These are phyloP conservation scores for Adelosebastes latens DNA, from an alignment of 2,797 vertebrate species.

Conservation along the genomic window DNA sequence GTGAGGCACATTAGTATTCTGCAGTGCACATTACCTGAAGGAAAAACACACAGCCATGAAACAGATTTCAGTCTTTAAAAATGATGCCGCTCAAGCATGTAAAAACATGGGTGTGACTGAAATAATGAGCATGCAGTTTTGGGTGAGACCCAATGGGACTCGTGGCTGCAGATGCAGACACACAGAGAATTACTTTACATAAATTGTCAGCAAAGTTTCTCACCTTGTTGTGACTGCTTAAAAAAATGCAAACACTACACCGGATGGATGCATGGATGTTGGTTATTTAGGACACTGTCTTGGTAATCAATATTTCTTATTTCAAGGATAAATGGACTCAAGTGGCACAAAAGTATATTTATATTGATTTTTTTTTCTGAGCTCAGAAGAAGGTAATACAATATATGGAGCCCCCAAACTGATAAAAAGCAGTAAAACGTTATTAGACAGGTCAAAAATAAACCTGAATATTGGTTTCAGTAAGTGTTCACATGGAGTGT, in stretches of 20 bases:
- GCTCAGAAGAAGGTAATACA: background rate
- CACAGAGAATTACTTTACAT: background rate
- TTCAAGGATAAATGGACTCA: constrained; percentile 11
- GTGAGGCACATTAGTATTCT: constrained; percentile 32
- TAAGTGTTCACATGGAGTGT: background rate
- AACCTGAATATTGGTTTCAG: background rate
- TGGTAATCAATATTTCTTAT: constrained; percentile 26
- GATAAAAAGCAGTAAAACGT: background rate
- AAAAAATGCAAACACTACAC: background rate
- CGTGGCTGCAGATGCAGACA: background rate
- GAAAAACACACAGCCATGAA: constrained; percentile 9
- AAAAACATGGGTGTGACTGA: constrained; percentile 39
- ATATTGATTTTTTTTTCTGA: constrained; percentile 2
- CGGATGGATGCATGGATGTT: background rate
- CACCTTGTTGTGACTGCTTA: background rate
- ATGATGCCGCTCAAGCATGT: constrained; percentile 31
- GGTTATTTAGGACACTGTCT: background rate
- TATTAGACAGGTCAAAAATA: background rate
- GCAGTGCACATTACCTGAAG: constrained; percentile 12
- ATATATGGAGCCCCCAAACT: background rate
- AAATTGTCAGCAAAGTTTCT: background rate
- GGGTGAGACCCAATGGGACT: background rate
- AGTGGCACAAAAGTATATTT: background rate
- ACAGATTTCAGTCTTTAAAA: constrained; percentile 34
- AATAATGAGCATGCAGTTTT: constrained; percentile 37